Conservation (phyloP, 2,113 vertebrate species). For the Ceyx cyanopectus region DNA sequence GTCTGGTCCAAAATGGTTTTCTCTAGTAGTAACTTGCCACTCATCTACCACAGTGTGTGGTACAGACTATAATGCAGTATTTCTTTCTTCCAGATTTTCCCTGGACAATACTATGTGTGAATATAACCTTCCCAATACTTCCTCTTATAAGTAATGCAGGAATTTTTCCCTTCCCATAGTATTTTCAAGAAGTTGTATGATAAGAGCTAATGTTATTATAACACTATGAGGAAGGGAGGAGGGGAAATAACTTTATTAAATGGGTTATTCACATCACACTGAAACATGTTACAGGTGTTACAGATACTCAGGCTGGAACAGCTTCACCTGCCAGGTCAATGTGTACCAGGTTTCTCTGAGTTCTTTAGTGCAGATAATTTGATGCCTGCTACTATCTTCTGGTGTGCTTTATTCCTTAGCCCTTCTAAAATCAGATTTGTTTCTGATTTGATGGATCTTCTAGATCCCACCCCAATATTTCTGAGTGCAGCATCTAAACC, state of each 20-base stretch:
- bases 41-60: not conserved
- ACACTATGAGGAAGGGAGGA: not conserved
- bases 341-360: not conserved
- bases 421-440: constrained; percentile 29
- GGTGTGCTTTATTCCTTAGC: not conserved
- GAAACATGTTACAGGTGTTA: not conserved
- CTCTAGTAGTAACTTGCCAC: not conserved
- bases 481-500: constrained; percentile 29
- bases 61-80: not conserved
- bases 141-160: not conserved
- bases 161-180: not conserved
- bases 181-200: not conserved
- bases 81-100: constrained; percentile 4
- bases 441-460: constrained; percentile 33
- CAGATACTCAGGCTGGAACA: not conserved
- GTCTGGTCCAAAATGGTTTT: not conserved
- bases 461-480: not conserved
- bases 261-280: not conserved
- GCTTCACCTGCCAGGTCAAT: not conserved
- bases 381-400: not conserved
- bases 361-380: not conserved
- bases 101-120: not conserved
- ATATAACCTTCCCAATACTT: not conserved
- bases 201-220: not conserved
- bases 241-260: not conserved